These are phyloP conservation scores for Lycia hirtaria DNA, from an alignment of 2,888 invertebrate genomes.

Conservation along the genomic window DNA sequence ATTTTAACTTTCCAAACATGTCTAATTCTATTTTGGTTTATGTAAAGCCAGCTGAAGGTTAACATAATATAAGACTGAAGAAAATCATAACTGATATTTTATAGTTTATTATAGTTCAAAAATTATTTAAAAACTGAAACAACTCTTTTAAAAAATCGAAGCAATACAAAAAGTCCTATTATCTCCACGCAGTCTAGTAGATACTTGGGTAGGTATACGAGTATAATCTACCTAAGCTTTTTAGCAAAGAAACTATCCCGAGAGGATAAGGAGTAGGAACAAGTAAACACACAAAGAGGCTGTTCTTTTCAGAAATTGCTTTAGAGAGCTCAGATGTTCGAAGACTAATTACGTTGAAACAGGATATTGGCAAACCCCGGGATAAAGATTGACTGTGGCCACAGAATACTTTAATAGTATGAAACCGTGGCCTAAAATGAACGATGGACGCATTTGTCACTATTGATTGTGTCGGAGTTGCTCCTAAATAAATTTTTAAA, in stretches of 20 bases:
- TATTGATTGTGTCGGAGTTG: not conserved
- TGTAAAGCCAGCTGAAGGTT: too few relatives aligned
- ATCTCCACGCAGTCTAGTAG: too few relatives aligned
- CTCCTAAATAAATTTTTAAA: not conserved
- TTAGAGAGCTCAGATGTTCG: conserved; percentile 10
- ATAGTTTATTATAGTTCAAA: too few relatives aligned
- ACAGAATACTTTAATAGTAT: too few relatives aligned
- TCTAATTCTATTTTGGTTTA: too few relatives aligned
- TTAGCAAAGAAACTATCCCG: not conserved
- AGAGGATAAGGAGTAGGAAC: conserved; percentile 5
- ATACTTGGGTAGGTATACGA: not conserved
- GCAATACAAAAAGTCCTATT: too few relatives aligned
- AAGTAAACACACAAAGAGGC: conserved; percentile 1
- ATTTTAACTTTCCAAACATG: too few relatives aligned
- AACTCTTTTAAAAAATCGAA: too few relatives aligned
- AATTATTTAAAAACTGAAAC: too few relatives aligned
- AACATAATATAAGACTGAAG: too few relatives aligned
- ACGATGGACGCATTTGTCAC: conserved; percentile 2
- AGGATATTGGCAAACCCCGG: conserved; percentile 8
- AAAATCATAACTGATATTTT: too few relatives aligned
- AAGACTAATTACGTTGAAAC: conserved; percentile 3
- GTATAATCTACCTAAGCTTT: conserved; percentile 1
- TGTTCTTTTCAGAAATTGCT: conserved; percentile 2
- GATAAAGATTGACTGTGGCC: conserved; percentile 2
- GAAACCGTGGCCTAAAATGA: conserved; percentile 2